Evolutionary conservation across 2,113 vertebrate species (phyloP), one percentile per base, ranked within the genome.

Genomic region (Platysteira castanea): DNA sequence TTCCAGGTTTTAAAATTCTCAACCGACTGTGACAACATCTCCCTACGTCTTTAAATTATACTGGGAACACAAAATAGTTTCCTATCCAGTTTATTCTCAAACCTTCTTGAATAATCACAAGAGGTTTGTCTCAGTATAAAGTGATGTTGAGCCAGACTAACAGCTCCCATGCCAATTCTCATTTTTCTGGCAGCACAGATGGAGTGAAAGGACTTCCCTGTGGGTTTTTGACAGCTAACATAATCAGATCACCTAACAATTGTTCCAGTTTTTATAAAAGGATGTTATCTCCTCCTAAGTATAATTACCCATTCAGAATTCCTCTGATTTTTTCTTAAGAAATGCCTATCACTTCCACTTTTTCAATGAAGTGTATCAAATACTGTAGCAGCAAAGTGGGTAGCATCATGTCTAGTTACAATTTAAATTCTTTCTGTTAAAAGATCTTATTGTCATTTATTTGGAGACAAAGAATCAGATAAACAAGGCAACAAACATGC

Each of bases 151-250:
- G 68, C 15, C 64, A 86, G 50, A 90, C 52, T 78, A 94, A 95
- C 53, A 84, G 64, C 60, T 95, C 91, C 74, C 93, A 78, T 64
- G 89, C 22, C 56, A 89, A 49, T 94, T 92, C 68, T 87, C 80
- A 28, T 95, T 80, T 89, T 94, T 67, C 73, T 89, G 16, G 14
- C 47, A 84, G 52, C 56, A 91, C 57, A 95, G 93, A 93, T 82
- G 80, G 83, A 95, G 28, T 88, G 78, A 84, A 96, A 94, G 64
- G 60, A 84, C 73, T 87, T 93, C 76, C 73, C 64, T 87, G 42
- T 54, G 68, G 33, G 9, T 47, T 92, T 88, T 67, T 90, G 85
- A 42, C 76, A 87, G 73, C 56, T 84, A 75, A 59, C 39, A 70
- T 86, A 74, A 81, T 78, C 79, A 92, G 46, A 95, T 81, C 79